Conservation (phyloP, 2,888 invertebrate genomes). For the Catonia carolina region DNA sequence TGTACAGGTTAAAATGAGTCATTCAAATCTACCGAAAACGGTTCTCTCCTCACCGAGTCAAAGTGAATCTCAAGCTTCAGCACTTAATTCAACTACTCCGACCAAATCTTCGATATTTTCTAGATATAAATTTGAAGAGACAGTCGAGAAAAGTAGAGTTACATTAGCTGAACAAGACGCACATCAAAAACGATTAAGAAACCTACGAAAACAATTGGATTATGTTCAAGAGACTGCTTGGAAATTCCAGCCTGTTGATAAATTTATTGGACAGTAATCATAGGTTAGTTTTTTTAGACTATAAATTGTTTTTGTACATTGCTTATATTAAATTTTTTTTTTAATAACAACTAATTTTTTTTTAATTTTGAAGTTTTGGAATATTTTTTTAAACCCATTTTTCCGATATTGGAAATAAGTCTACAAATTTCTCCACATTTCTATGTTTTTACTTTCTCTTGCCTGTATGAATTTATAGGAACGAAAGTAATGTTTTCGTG, state of each 20-base stretch:
- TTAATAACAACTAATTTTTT: no score
- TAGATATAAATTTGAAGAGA: slow-evolving; percentile 24
- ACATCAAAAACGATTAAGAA: slow-evolving; percentile 63
- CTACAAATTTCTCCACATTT: no score
- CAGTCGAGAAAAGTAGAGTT: slow-evolving; percentile 20
- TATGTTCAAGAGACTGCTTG: slow-evolving; percentile 73
- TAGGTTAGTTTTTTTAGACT: no score
- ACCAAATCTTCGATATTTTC: slow-evolving; percentile 15
- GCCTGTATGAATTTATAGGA: no score
- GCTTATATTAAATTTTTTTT: no score
- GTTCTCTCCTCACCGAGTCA: slow-evolving; percentile 23
- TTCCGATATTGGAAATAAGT: not conserved
- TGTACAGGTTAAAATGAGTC: no score
- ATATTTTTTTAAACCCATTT: no score
- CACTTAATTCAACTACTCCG: slow-evolving; percentile 10
- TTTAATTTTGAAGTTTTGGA: no score
- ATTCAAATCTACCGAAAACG: slow-evolving; percentile 18
- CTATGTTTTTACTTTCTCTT: no score
- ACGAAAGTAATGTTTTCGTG: no score
- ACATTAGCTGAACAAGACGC: slow-evolving; percentile 52
- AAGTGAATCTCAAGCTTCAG: slow-evolving; percentile 19
- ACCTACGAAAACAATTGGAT: slow-evolving; percentile 65
- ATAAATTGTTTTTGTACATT: no score
- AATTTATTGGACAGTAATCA: slow-evolving; percentile 54
- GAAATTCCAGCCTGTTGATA: slow-evolving; percentile 67